Percentiles rank a stretch among this genome's conserved stretches.
Evolutionary conservation across 2,113 vertebrate species (phyloP).

Genomic region (Callochromis pleurospilus): DNA sequence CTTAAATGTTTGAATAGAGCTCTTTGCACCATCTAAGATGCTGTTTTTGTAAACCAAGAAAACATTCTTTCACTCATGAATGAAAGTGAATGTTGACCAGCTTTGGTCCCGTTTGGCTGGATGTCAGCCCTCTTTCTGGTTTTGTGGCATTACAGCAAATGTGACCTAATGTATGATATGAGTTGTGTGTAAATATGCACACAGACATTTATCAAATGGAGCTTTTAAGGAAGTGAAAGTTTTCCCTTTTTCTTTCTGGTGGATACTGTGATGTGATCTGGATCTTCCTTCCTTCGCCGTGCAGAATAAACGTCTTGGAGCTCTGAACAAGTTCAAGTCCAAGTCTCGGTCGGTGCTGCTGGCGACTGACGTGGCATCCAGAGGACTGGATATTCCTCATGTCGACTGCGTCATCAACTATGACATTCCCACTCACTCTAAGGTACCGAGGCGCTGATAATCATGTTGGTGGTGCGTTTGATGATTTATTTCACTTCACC

Average conservation of each 20-base stretch:
- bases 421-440: conserved; percentile 97
- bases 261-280: neutral
- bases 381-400: conserved; percentile 94
- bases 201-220: neutral
- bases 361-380: conserved; percentile 95
- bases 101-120: neutral
- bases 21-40: neutral
- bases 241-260: neutral
- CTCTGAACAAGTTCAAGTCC: conserved; percentile 97
- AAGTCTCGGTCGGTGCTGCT: conserved; percentile 92
- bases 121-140: neutral
- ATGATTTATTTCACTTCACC: neutral
- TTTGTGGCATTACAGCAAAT: neutral
- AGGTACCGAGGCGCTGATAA: conserved; percentile 64
- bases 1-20: neutral
- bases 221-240: neutral
- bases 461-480: neutral
- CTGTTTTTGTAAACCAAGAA: neutral
- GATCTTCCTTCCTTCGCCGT: neutral
- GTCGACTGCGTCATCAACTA: conserved; percentile 98
- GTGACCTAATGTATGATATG: neutral
- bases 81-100: neutral
- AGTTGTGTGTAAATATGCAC: neutral
- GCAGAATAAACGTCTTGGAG: conserved; percentile 90
- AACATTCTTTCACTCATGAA: neutral